These are phyloP conservation scores for Dynastes tityus DNA, from an alignment of 2,888 invertebrate genomes.

Conservation along the genomic window DNA sequence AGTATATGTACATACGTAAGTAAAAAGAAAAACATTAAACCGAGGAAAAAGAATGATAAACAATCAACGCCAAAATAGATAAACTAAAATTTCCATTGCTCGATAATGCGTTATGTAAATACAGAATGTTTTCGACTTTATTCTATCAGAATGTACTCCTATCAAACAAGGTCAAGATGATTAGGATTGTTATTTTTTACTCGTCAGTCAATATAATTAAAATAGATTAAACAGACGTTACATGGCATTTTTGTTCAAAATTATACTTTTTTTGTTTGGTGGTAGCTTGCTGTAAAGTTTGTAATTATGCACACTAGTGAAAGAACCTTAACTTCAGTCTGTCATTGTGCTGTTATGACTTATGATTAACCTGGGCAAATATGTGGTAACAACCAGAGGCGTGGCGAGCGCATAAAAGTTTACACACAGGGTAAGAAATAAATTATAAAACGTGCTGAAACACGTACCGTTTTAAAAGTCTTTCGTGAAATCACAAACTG, in stretches of 20 bases:
- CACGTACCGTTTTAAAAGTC: too few relatives aligned
- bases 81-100: background rate
- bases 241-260: constrained; percentile 2
- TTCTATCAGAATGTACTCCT: constrained; percentile 18
- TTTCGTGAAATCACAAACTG: too few relatives aligned
- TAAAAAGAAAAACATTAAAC: background rate
- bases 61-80: background rate
- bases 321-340: background rate
- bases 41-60: background rate
- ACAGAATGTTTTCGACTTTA: constrained; percentile 7
- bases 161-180: constrained; percentile 43
- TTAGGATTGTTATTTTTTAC: constrained; percentile 31
- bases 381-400: too few relatives aligned
- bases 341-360: background rate
- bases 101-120: constrained; percentile 35
- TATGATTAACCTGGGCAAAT: too few relatives aligned
- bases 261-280: background rate
- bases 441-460: too few relatives aligned
- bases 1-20: too few relatives aligned
- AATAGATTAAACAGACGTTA: background rate
- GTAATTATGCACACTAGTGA: background rate
- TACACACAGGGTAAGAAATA: too few relatives aligned
- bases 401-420: too few relatives aligned
- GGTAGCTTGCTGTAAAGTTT: background rate
- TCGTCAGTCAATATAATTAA: background rate